These are phyloP conservation scores for Anas acuta DNA, from an alignment of 2,797 vertebrate genomes.

Conservation along the genomic window DNA sequence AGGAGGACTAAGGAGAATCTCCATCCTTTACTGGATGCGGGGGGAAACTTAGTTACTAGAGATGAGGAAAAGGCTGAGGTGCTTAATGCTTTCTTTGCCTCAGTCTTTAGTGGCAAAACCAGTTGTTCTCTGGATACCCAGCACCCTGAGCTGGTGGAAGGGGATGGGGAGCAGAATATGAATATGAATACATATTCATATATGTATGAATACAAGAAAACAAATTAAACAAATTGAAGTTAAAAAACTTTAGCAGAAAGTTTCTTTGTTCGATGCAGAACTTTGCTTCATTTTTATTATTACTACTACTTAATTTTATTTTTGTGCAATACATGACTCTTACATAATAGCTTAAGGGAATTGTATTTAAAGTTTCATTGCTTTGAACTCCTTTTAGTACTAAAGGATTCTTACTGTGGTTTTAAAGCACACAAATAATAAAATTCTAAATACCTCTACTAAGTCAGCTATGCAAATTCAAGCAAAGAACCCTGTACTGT, in stretches of 20 bases:
- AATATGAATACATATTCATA: no score
- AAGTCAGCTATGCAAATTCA: constrained; percentile 4
- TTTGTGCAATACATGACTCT: not conserved
- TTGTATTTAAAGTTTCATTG: constrained; percentile 48
- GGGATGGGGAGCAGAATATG: no score
- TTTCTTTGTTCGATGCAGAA: not conserved
- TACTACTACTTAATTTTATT: constrained; percentile 15
- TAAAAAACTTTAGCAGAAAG: not conserved
- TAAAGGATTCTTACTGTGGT: constrained; percentile 9
- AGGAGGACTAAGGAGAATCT: no score
- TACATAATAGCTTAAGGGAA: constrained; percentile 12
- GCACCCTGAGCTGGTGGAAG: no score
- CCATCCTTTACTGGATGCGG: no score
- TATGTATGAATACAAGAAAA: not conserved
- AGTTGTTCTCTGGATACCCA: no score
- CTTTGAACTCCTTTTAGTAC: constrained; percentile 51
- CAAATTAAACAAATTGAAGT: not conserved
- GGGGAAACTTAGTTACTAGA: no score
- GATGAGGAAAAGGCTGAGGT: no score
- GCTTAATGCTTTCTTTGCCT: no score
- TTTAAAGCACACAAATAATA: constrained; percentile 22
- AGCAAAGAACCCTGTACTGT: not conserved
- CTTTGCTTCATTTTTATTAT: not conserved
- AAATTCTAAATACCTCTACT: constrained; percentile 21
- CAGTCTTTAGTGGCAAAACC: no score